These are phyloP conservation scores for Silurus asotus DNA, from an alignment of 2,113 vertebrate species.

Conservation along the genomic window DNA sequence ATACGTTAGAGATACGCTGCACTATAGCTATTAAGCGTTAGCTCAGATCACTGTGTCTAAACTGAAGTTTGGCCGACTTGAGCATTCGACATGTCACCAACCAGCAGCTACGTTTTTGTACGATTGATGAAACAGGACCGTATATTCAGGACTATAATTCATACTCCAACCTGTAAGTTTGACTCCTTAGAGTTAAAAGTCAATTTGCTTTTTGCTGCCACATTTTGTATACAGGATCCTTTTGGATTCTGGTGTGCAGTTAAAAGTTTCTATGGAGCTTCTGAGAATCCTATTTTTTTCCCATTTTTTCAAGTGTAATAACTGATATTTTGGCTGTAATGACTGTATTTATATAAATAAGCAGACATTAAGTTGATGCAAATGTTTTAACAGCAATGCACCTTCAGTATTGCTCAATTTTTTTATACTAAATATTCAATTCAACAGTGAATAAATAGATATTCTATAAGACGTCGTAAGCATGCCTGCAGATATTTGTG, in stretches of 20 bases:
- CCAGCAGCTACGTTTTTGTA: not conserved
- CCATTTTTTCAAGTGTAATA: no score
- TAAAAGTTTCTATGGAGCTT: not conserved
- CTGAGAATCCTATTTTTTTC: not conserved
- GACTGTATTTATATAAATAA: not conserved
- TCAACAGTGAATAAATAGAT: not conserved
- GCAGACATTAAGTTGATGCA: not conserved
- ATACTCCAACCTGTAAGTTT: not conserved
- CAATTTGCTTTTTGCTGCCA: not conserved
- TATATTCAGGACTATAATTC: slow-evolving; percentile 21
- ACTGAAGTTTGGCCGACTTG: slow-evolving; percentile 22
- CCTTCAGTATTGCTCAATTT: not conserved
- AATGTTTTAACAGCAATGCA: not conserved
- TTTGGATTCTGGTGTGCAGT: not conserved
- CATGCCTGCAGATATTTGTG: not conserved
- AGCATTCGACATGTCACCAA: not conserved
- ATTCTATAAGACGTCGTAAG: not conserved
- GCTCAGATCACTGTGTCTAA: not conserved
- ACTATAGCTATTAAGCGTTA: not conserved
- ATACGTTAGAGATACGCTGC: slow-evolving; percentile 20
- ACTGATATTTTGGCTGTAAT: not conserved
- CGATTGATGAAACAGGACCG: slow-evolving; percentile 21
- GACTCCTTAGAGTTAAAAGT: not conserved
- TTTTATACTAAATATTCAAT: not conserved
- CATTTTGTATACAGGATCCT: not conserved